phyloP scores from a whole-genome alignment of 2,888 invertebrate genomes.

The Ypsolopha scabrella region DNA sequence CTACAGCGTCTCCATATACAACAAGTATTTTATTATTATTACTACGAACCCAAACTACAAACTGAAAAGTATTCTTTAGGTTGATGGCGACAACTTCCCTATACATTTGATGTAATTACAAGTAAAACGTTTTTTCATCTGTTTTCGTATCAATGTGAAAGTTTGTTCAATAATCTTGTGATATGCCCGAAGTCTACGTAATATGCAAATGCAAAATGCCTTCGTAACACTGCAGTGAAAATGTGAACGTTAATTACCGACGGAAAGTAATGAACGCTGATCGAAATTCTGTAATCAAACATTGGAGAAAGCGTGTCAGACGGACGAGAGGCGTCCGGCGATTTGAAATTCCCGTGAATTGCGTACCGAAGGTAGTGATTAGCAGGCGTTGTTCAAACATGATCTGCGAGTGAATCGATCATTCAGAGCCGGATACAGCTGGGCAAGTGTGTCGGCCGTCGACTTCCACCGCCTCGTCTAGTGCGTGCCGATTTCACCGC shows the following conservation, averaged over 20 bases:
- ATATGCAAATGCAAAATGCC: constrained; percentile 1
- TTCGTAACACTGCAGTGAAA: neutral
- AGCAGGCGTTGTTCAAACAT: constrained; percentile 6
- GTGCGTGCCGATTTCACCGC: constrained; percentile 51
- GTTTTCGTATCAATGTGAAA: neutral
- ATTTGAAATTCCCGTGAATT: constrained; percentile 8
- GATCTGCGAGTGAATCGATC: constrained; percentile 11
- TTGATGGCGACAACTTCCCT: neutral
- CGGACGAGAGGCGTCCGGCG: constrained; percentile 14
- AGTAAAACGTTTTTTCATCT: neutral
- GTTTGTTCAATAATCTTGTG: neutral
- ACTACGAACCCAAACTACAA: neutral
- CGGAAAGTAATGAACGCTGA: neutral
- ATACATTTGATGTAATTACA: neutral
- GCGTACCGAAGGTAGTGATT: constrained; percentile 7
- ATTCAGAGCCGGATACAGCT: constrained; percentile 14
- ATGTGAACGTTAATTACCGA: neutral
- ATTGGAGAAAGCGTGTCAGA: constrained; percentile 1
- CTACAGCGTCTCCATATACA: constrained; percentile 26
- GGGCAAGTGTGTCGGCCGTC: constrained; percentile 10
- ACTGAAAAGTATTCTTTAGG: neutral
- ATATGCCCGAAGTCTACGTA: neutral
- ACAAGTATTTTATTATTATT: constrained; percentile 2
- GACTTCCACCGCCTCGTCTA: constrained; percentile 14
- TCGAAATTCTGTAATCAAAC: neutral